These are phyloP conservation scores for Chironomus tepperi DNA, from an alignment of 1,140 invertebrate species.

Conservation along the genomic window DNA sequence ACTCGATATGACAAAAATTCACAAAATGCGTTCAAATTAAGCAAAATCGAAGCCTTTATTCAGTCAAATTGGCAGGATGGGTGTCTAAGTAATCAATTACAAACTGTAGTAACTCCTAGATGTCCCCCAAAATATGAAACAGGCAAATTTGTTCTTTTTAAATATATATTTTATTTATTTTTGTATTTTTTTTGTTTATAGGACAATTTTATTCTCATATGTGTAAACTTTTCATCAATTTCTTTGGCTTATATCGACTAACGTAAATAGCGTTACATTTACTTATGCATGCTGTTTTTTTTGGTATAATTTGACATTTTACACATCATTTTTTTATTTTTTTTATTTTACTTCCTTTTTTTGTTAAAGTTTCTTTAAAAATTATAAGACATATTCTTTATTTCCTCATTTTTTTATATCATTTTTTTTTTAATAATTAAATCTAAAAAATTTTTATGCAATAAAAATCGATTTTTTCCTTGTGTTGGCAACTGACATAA, in stretches of 20 bases:
- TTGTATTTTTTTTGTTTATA: constrained; percentile 11
- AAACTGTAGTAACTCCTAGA: no score
- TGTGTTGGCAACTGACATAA: constrained; percentile 15
- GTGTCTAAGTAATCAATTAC: no score
- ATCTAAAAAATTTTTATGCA: constrained; percentile 1
- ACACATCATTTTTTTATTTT: background rate
- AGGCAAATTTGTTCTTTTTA: background rate
- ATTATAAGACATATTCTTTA: background rate
- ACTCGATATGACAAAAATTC: no score
- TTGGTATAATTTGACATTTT: background rate
- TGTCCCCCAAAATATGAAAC: no score
- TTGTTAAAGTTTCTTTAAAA: background rate
- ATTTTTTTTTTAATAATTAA: background rate
- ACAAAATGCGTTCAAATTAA: no score
- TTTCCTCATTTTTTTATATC: background rate
- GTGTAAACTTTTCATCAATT: background rate
- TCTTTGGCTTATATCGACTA: constrained; percentile 12
- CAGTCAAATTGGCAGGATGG: no score
- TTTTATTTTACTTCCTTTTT: background rate
- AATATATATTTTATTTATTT: constrained; percentile 3
- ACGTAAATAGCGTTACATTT: constrained; percentile 4
- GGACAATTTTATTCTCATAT: background rate
- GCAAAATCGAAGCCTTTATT: no score
- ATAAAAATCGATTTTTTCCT: constrained; percentile 20
- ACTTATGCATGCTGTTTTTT: constrained; percentile 1